Evolutionary conservation across 2,797 vertebrate species (phyloP).

Genomic region (Sebastiscus albofasciatus): DNA sequence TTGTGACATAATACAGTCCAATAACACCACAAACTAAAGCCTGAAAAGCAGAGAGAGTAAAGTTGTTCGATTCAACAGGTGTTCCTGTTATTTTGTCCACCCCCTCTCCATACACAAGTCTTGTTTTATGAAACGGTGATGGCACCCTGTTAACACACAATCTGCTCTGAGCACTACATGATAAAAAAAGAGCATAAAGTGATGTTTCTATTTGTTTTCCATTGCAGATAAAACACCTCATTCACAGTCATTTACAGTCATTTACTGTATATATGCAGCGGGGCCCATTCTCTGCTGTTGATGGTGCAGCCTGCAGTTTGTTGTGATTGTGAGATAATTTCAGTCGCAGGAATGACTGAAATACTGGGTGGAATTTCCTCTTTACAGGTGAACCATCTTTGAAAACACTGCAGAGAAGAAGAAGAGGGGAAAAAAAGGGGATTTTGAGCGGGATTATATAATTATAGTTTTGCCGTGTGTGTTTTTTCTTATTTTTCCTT

Average conservation of each 20-base stretch:
- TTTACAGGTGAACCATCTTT: conserved; percentile 69
- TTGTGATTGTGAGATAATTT: conserved; percentile 76
- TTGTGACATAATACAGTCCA: neutral
- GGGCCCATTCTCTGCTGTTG: conserved; percentile 20
- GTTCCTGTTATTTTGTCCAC: conserved; percentile 16
- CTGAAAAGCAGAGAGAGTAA: neutral
- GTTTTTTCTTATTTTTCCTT: conserved; percentile 70
- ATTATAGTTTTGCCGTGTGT: conserved; percentile 82
- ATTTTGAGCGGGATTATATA: conserved; percentile 77
- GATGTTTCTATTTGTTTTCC: conserved; percentile 15
- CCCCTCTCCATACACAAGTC: neutral
- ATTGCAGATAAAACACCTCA: conserved; percentile 19
- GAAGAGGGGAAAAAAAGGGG: neutral
- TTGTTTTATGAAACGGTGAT: neutral
- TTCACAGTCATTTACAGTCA: conserved; percentile 16
- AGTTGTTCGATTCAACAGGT: conserved; percentile 23
- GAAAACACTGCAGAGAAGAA: conserved; percentile 33
- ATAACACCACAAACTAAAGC: neutral
- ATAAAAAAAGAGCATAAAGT: neutral
- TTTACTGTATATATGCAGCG: conserved; percentile 18
- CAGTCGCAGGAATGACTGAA: conserved; percentile 29
- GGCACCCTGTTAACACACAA: conserved; percentile 1
- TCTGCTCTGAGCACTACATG: neutral
- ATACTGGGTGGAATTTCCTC: conserved; percentile 55
- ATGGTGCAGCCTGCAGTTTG: conserved; percentile 65